phyloP scores from a whole-genome alignment of 2,888 invertebrate genomes.

The Calliphora vomitoria region DNA sequence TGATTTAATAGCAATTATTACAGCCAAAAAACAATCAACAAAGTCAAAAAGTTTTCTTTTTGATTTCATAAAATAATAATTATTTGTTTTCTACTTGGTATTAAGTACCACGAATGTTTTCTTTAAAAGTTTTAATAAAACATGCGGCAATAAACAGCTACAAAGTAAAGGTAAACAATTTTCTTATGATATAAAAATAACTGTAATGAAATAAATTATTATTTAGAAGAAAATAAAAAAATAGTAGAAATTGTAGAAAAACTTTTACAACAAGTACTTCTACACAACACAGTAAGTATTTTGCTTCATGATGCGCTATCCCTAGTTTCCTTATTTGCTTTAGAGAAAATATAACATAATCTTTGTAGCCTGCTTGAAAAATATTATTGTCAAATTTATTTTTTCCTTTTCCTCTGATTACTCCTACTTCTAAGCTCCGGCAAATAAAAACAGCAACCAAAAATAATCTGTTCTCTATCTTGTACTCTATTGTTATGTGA shows the following conservation, averaged over 20 bases:
- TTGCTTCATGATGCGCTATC: too few relatives aligned
- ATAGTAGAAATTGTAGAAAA: too few relatives aligned
- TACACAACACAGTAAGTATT: too few relatives aligned
- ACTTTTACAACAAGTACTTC: too few relatives aligned
- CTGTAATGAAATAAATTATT: not conserved
- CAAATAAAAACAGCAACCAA: conserved; percentile 45
- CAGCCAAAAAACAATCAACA: not conserved
- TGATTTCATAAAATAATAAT: not conserved
- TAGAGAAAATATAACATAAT: not conserved
- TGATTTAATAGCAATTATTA: too few relatives aligned
- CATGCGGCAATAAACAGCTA: conserved; percentile 10
- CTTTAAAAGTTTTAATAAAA: not conserved
- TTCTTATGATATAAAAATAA: not conserved
- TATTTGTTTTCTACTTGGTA: conserved; percentile 1
- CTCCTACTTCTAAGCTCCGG: conserved; percentile 19
- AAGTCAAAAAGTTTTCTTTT: not conserved
- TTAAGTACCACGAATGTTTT: conserved; percentile 5
- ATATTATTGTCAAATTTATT: conserved; percentile 1
- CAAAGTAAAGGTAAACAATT: not conserved
- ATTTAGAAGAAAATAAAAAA: too few relatives aligned
- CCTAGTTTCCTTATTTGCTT: too few relatives aligned
- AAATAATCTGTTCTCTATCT: conserved; percentile 47
- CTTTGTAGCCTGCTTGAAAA: not conserved
- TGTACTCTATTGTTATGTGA: not conserved
- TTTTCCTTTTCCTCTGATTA: not conserved